A percentile compares a stretch with the other conserved stretches of the same genome.
Evolutionary conservation across 2,888 invertebrate species (phyloP).

Genomic region (Seira musarum): DNA sequence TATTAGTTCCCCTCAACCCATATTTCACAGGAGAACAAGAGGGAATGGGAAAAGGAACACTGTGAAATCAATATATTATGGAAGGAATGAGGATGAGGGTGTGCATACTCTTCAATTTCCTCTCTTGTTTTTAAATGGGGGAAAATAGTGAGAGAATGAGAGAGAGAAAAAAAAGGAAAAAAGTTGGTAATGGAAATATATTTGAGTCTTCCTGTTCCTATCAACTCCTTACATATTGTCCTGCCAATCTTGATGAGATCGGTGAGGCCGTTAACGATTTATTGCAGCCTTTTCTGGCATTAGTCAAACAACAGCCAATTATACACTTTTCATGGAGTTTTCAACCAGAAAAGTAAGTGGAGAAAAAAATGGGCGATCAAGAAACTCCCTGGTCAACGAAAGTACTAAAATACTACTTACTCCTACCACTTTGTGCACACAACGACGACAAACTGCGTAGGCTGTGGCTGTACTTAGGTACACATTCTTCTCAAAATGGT

Average conservation of each 20-base stretch:
- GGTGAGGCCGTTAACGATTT: constrained; percentile 54
- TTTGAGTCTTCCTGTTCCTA: constrained; percentile 56
- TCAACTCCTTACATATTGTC: constrained; percentile 60
- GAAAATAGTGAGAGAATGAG: constrained; percentile 17
- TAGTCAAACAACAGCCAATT: constrained; percentile 60
- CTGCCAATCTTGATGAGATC: constrained; percentile 62
- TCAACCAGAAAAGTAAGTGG: constrained; percentile 31
- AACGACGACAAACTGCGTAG: no score
- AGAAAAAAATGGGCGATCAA: constrained; percentile 26
- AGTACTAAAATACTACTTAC: no score
- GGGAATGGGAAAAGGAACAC: constrained; percentile 25
- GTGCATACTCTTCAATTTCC: constrained; percentile 13
- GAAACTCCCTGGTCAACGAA: constrained; percentile 17
- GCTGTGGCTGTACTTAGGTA: no score
- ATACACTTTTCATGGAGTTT: constrained; percentile 36
- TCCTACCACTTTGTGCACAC: no score
- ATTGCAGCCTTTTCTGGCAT: constrained; percentile 55
- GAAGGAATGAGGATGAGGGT: constrained; percentile 19
- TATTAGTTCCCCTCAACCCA: constrained; percentile 57
- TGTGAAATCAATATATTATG: constrained; percentile 46
- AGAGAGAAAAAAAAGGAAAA: constrained; percentile 14
- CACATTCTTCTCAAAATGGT: no score
- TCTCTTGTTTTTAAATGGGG: constrained; percentile 16
- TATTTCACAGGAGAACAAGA: constrained; percentile 48
- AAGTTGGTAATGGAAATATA: constrained; percentile 59